Conservation (phyloP, 2,888 invertebrate genomes). For the Pseudococcus viburni region DNA sequence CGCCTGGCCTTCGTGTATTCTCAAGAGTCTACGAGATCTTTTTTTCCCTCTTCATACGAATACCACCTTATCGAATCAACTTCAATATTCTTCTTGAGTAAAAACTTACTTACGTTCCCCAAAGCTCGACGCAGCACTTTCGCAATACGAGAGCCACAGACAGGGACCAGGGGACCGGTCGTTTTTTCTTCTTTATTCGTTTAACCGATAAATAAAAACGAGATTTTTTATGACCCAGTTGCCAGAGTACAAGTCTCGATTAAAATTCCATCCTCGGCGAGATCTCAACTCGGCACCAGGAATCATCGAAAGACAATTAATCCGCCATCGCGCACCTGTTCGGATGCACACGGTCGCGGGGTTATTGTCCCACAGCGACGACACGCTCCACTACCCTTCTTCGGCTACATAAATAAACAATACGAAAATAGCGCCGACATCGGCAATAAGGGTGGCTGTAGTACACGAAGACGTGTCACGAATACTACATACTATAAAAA, state of each 20-base stretch:
- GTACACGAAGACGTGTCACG: background rate
- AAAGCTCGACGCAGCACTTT: background rate
- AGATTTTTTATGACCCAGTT: constrained; percentile 15
- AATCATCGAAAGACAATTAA: background rate
- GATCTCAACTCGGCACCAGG: background rate
- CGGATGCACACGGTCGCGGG: background rate
- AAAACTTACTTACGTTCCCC: background rate
- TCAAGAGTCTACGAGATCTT: constrained; percentile 16
- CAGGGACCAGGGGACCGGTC: background rate
- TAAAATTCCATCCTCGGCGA: background rate
- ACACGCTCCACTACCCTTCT: background rate
- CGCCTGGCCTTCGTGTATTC: background rate
- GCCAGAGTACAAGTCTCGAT: background rate
- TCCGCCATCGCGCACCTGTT: background rate
- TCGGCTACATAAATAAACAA: background rate
- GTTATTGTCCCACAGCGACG: background rate
- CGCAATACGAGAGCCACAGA: background rate
- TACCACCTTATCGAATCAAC: constrained; percentile 36
- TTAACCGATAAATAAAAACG: constrained; percentile 8
- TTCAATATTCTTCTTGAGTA: constrained; percentile 24
- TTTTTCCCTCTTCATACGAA: background rate
- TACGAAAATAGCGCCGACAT: background rate
- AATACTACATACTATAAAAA: background rate
- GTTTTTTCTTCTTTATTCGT: background rate
- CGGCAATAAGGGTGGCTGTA: background rate